These are phyloP conservation scores for Phataginus tricuspis DNA, from an alignment of 2,797 vertebrate genomes.

Conservation along the genomic window DNA sequence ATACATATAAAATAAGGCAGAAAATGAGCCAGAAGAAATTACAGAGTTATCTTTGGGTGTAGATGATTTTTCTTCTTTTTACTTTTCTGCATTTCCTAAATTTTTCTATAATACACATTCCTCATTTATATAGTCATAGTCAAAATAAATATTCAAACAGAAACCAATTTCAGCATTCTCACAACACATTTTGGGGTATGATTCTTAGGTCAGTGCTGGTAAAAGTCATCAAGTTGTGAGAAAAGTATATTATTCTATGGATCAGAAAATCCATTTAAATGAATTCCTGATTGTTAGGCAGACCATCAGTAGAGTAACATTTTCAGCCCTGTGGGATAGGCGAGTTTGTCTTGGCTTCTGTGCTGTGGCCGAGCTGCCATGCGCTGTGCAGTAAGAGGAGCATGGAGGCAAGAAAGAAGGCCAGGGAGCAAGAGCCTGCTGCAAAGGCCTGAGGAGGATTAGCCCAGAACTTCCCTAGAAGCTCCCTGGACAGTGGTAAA, in stretches of 20 bases:
- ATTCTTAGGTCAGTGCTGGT: background rate
- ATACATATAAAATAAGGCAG: background rate
- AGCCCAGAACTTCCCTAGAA: background rate
- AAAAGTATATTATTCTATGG: background rate
- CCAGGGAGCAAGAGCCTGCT: background rate
- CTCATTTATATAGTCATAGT: background rate
- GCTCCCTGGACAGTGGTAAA: background rate
- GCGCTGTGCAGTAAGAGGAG: background rate
- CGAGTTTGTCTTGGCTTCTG: background rate
- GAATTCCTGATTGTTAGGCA: background rate
- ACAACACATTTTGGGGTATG: background rate
- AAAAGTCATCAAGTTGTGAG: background rate
- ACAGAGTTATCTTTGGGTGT: background rate
- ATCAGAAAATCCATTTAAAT: background rate
- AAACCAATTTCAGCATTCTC: background rate
- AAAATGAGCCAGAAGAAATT: slow-evolving; percentile 23
- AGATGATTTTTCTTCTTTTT: background rate
- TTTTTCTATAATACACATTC: background rate
- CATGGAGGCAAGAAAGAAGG: background rate
- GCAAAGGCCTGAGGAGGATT: background rate
- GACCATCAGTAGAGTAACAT: background rate
- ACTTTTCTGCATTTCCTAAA: background rate
- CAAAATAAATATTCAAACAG: slow-evolving; percentile 10
- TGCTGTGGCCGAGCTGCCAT: background rate
- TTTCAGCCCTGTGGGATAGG: background rate